Base-by-base conservation (phyloP, 2,888 invertebrate genomes). In the Drosophila formosana region DNA sequence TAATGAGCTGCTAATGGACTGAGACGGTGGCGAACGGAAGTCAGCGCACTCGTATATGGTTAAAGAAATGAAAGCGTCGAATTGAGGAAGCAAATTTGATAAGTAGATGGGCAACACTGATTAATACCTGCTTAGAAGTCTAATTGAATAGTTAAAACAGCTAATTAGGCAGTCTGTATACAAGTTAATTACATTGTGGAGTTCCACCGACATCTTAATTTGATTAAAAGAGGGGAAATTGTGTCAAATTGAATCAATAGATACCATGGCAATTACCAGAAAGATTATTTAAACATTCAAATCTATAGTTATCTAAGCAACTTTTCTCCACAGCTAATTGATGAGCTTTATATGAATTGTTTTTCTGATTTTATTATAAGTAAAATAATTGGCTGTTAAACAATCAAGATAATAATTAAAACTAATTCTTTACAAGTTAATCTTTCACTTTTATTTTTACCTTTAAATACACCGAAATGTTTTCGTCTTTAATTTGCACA, bases 1-100 rank as follows among this genome's bases (percentile, higher is more conserved):
- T 88, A 83, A 83, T 88, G 75, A 81, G 80, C 57, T 55, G 66
- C 65, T 79, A 62, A 77, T 80, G 67, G 61, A 18, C 25, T 25
- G 51, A 47, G 61, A 26, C 43, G 9, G 47, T 41, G 64, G 50
- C 41, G 51, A 45, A 45, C 88, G 81, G 82, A 82, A 79, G 82
- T 84, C 66, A 62, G 51, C 49, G 13, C 2, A 41, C 7, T 18
- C 39, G 39, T 18, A 65, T 66, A 70, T 69, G 87, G 88, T 28
- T 37, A 62, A 8, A 57, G 72, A 79, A 77, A 75, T 37, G 82
- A 81, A 81, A 87, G 85, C 88, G 61, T 49, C 56, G 43, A 67
- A 53, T 69, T 67, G 57, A 63, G 74, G 87, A 82, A 82, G 62
- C 78, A 37, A 41, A 61, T 53, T 60, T 62, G 56, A 49, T 52